Evolutionary conservation across 2,797 vertebrate genomes (phyloP).

Genomic region (Phaenicophaeus curvirostris): DNA sequence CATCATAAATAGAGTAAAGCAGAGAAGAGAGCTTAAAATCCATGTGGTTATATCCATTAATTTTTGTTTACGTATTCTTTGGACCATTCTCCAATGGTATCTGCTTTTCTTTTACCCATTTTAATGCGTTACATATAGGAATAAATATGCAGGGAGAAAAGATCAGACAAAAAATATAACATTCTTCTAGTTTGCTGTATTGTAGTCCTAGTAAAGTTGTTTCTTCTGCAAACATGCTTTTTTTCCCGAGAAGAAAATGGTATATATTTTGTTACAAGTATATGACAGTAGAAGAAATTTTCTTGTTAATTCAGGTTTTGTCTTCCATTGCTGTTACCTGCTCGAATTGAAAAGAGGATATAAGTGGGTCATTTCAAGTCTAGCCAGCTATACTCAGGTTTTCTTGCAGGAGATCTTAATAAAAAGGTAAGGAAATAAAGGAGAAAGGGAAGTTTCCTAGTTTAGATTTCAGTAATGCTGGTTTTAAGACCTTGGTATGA

Average conservation of each 20-base stretch:
- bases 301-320: neutral
- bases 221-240: neutral
- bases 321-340: neutral
- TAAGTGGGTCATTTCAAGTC: neutral
- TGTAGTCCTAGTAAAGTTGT: neutral
- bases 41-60: neutral
- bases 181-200: neutral
- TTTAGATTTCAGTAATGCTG: neutral
- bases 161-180: neutral
- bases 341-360: neutral
- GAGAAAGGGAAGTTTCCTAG: neutral
- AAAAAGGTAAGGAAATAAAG: conserved; percentile 25
- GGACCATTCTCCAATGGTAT: neutral
- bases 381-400: neutral
- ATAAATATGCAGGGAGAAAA: neutral
- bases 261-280: neutral
- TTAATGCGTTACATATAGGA: neutral
- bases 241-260: neutral
- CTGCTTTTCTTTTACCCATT: neutral
- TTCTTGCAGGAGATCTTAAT: neutral
- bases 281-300: neutral
- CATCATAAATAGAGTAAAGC: neutral
- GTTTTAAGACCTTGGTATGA: neutral
- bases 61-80: neutral
- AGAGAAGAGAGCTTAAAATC: neutral